A percentile compares a stretch with the other conserved stretches of the same genome.
Evolutionary conservation across 2,888 invertebrate genomes (phyloP).

Genomic region (Brachyptera putata): DNA sequence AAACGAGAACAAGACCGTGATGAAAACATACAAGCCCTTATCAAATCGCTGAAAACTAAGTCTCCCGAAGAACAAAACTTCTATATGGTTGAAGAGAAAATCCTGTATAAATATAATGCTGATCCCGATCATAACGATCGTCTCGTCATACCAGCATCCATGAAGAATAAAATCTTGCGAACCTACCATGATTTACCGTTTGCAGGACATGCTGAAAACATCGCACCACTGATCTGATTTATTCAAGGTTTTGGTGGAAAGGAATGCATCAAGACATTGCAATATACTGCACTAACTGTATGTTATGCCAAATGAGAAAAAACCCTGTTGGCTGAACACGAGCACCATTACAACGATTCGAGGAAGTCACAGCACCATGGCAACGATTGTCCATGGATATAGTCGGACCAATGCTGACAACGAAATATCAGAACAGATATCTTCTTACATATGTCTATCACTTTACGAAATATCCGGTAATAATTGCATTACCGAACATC

Average conservation of each 20-base stretch:
- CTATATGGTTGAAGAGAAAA: neutral
- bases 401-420: neutral
- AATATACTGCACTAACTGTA: neutral
- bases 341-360: neutral
- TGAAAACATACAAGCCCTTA: no score
- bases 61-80: neutral
- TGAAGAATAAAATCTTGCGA: neutral
- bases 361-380: neutral
- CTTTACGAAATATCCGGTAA: conserved; percentile 30
- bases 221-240: neutral
- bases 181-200: neutral
- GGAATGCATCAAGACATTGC: neutral
- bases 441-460: conserved; percentile 31
- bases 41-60: no score
- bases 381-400: neutral
- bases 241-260: neutral
- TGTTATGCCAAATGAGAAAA: conserved; percentile 4
- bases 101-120: neutral
- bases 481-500: conserved; percentile 29
- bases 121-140: neutral
- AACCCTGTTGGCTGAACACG: neutral
- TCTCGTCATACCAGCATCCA: neutral
- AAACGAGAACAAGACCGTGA: neutral
- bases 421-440: conserved; percentile 13
- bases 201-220: neutral